Conservation (phyloP, 2,888 invertebrate genomes). For the Sarcophaga caerulescens region DNA sequence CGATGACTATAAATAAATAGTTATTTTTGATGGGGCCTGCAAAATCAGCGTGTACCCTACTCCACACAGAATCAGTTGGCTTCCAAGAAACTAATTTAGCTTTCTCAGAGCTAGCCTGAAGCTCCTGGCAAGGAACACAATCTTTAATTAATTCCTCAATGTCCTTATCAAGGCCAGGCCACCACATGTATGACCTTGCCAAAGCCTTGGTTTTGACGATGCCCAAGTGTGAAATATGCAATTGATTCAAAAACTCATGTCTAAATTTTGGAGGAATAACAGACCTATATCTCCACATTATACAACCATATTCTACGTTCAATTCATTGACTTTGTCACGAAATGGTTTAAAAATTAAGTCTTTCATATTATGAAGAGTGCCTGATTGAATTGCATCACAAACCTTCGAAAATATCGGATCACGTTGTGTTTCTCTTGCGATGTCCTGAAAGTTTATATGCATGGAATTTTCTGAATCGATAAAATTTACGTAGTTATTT, state of each 20-base stretch:
- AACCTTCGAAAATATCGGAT: constrained; percentile 39
- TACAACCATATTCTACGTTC: background rate
- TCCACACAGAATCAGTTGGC: constrained; percentile 38
- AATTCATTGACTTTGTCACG: background rate
- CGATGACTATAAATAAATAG: constrained; percentile 29
- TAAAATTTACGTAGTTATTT: constrained; percentile 32
- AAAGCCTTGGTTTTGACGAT: constrained; percentile 34
- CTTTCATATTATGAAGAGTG: background rate
- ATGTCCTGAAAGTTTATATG: constrained; percentile 48
- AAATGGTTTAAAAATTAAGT: background rate
- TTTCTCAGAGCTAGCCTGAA: constrained; percentile 28
- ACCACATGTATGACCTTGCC: constrained; percentile 41
- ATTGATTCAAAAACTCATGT: constrained; percentile 29
- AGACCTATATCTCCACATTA: constrained; percentile 30
- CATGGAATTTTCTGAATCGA: constrained; percentile 43
- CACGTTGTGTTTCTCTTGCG: constrained; percentile 37
- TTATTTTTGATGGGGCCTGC: constrained; percentile 40
- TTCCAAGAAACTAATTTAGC: constrained; percentile 35
- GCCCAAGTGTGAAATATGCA: constrained; percentile 30
- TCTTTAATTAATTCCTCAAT: constrained; percentile 25
- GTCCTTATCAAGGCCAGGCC: constrained; percentile 28
- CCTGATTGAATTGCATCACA: background rate
- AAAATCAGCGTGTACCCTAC: constrained; percentile 33
- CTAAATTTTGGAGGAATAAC: constrained; percentile 33
- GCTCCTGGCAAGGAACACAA: constrained; percentile 34